Evolutionary conservation across 2,113 vertebrate species (phyloP).

Genomic region (Sus scrofa): T2T-Sscrofa CM000829.6:53638001-53638500

Average conservation of each 20-base stretch:
- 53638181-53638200: background rate
- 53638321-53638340: background rate
- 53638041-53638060: background rate
- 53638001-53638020: background rate
- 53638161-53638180: background rate
- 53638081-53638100: background rate
- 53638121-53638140: background rate
- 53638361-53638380: background rate
- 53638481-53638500: background rate
- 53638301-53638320: background rate
- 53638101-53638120: background rate
- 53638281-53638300: constrained; percentile 1
- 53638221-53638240: constrained; percentile 22
- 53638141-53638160: background rate
- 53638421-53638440: background rate
- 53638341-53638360: background rate
- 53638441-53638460: constrained; percentile 21
- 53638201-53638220: background rate
- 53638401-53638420: background rate
- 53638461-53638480: constrained; percentile 4
- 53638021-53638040: background rate
- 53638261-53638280: background rate
- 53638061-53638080: background rate
- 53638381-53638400: background rate
- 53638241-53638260: background rate